These are phyloP conservation scores for Hydra vulgaris DNA, from an alignment of 30 jellyfish, hydroid and myxozoan species.

Conservation along the genomic window DNA sequence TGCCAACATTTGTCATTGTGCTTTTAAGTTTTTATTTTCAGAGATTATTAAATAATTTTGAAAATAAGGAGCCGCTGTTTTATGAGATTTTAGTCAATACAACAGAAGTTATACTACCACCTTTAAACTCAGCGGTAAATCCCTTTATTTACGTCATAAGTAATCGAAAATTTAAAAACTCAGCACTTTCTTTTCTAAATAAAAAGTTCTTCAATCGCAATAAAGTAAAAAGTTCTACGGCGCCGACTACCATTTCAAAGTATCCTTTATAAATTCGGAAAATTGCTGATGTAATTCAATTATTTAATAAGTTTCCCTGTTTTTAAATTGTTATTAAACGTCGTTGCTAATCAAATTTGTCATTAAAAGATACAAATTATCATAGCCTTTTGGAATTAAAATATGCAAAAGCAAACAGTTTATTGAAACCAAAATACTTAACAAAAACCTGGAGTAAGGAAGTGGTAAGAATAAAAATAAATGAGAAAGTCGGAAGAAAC, in stretches of 20 bases:
- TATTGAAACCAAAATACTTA: no score
- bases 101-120: constrained; percentile 1
- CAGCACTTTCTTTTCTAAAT: background rate
- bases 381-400: no score
- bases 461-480: no score
- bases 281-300: no score
- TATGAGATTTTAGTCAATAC: background rate
- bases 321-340: no score
- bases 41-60: background rate
- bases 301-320: no score
- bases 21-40: background rate
- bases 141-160: constrained; percentile 32
- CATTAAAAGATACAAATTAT: no score
- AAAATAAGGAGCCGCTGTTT: background rate
- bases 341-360: no score
- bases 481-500: no score
- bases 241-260: background rate
- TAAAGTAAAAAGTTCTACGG: background rate
- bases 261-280: no score
- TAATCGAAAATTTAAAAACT: constrained; percentile 2
- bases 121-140: constrained; percentile 24
- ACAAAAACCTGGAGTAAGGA: no score
- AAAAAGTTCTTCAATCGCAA: background rate
- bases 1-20: background rate
- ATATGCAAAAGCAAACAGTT: no score